Conservation (phyloP, 2,888 invertebrate genomes). For the Pachydiplax longipennis region DNA sequence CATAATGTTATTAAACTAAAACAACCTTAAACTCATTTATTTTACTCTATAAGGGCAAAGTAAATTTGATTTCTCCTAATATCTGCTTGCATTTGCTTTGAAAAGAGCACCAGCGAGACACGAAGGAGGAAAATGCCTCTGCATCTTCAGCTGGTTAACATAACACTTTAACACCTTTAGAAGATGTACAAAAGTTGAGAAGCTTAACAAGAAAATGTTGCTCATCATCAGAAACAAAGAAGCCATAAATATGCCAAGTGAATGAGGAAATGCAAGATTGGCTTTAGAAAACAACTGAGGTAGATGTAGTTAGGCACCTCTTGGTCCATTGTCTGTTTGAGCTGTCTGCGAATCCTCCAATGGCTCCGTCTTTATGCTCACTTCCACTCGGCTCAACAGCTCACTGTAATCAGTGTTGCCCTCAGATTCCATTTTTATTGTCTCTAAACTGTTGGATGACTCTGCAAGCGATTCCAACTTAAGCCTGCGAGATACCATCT, state of each 20-base stretch:
- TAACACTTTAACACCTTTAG: too few relatives aligned
- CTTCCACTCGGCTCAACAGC: constrained; percentile 55
- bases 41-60: too few relatives aligned
- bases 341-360: constrained; percentile 48
- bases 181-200: too few relatives aligned
- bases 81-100: too few relatives aligned
- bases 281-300: background rate
- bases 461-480: constrained; percentile 1
- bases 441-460: constrained; percentile 1
- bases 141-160: too few relatives aligned
- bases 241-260: background rate
- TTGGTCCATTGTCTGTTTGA: background rate
- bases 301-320: background rate
- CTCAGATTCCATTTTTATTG: constrained; percentile 48
- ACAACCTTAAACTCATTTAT: too few relatives aligned
- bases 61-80: too few relatives aligned
- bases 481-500: constrained; percentile 51
- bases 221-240: background rate
- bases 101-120: too few relatives aligned
- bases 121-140: too few relatives aligned
- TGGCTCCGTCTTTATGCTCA: constrained; percentile 55
- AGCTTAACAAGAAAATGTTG: too few relatives aligned
- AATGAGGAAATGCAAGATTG: constrained; percentile 9
- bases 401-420: constrained; percentile 51
- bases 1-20: too few relatives aligned